phyloP scores from a whole-genome alignment of 2,113 vertebrate species.

The Sapajus apella region DNA sequence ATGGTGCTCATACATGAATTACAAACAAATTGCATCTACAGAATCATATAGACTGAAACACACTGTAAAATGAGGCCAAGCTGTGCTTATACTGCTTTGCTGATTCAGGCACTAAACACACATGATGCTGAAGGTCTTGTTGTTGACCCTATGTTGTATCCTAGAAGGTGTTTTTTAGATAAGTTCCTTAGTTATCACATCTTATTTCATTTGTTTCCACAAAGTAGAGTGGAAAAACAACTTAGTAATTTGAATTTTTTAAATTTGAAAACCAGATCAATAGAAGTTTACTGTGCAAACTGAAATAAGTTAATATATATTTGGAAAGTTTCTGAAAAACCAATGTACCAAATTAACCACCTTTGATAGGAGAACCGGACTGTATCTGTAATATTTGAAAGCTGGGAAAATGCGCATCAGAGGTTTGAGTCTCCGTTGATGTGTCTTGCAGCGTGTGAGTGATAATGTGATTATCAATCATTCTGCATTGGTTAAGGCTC shows the following conservation, averaged over 20 bases:
- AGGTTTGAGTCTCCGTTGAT: neutral
- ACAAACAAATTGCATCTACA: neutral
- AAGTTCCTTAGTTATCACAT: neutral
- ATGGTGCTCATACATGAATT: neutral
- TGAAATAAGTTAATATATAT: neutral
- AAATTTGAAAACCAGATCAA: constrained; percentile 40
- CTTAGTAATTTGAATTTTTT: neutral
- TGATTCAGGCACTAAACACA: constrained; percentile 38
- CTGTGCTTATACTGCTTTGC: neutral
- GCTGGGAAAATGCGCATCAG: neutral
- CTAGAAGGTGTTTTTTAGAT: neutral
- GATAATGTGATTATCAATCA: neutral
- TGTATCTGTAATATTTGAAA: neutral
- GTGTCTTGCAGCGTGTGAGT: neutral
- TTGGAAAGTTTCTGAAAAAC: constrained; percentile 35
- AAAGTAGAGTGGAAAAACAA: neutral
- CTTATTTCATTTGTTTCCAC: constrained; percentile 10
- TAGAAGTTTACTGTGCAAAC: neutral
- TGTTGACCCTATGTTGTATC: neutral
- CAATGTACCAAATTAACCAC: neutral
- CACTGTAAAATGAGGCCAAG: constrained; percentile 7
- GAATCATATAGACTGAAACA: neutral
- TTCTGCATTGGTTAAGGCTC: neutral
- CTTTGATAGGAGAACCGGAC: neutral
- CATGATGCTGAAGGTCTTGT: neutral